Base-by-base conservation (phyloP, 1,140 invertebrate genomes). In the Magallana gigas region DNA sequence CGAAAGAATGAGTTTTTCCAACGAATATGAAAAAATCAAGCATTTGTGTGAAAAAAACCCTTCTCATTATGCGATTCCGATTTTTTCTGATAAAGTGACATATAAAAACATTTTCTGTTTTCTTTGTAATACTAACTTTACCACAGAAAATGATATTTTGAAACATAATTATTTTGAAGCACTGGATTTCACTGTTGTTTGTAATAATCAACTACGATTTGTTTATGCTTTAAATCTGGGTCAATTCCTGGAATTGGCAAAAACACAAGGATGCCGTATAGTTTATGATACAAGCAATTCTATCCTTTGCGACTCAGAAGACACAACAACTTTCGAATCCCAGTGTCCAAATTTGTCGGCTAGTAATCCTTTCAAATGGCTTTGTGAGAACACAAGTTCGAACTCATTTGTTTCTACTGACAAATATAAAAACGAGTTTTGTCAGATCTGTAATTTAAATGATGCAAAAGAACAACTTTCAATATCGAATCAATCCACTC, bases 61-160 rank as follows among this genome's bases (percentile, higher is more conserved):
- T 8, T 11, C 18, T 71, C 9, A 71, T 8, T 71, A 71, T 71
- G 64, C 8, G 7, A 18, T 71, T 29, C 64, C 29, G 11, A 29
- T 36, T 8, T 71, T 29, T 8, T 71, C 64, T 11, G 29, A 29
- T 6, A 71, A 71, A 3, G 29, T 71, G 29, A 71, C 64, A 18
- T 71, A 71, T 23, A 71, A 18, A 71, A 71, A 71, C 11, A 71
- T 71, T 71, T 71, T 71, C 36, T 48, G 36, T 48, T 71, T 29
- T 71, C 64, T 71, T 11, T 71, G 64, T 71, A 71, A 29, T 71
- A 71, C 18, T n/a, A 36, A 71, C 18, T 71, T 29, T 11, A 71
- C 64, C 2, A 71, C 11, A 23, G 18, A 71, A 71, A 18, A 71
- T 71, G 16, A 71, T 18, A 23, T 3, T 71, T 23, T 71, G 18